Percentiles rank a stretch among this genome's conserved stretches.
These are phyloP conservation scores for Pogonomyrmex californicus DNA, from an alignment of 1,140 invertebrate species.

Conservation along the genomic window DNA sequence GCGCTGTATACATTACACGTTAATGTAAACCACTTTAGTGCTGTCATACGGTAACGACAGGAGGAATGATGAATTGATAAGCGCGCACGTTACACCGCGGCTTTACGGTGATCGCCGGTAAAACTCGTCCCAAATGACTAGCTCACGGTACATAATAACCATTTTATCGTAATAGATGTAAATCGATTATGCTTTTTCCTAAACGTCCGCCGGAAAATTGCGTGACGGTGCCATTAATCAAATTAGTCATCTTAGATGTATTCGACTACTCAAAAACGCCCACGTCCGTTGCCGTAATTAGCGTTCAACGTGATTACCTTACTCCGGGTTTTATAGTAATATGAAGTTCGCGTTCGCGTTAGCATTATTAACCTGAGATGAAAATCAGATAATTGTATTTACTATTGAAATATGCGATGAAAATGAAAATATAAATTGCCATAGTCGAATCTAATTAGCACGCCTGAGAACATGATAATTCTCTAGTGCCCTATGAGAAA, in stretches of 20 bases:
- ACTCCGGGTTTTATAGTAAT: neutral
- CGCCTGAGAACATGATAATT: conserved; percentile 20
- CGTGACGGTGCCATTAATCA: conserved; percentile 54
- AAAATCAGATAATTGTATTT: conserved; percentile 39
- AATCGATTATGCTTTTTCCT: conserved; percentile 59
- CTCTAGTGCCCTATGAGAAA: conserved; percentile 8
- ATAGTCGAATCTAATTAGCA: conserved; percentile 41
- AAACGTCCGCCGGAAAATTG: conserved; percentile 47
- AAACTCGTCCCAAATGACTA: conserved; percentile 58
- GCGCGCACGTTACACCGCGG: conserved; percentile 35
- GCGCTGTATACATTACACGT: conserved; percentile 60
- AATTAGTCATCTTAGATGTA: conserved; percentile 46
- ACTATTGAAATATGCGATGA: neutral
- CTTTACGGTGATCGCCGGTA: conserved; percentile 51
- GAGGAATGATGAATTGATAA: conserved; percentile 61
- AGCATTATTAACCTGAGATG: conserved; percentile 14
- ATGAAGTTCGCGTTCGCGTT: neutral
- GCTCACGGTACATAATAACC: conserved; percentile 61
- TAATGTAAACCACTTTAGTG: conserved; percentile 59
- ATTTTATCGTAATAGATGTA: conserved; percentile 63
- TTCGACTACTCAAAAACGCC: conserved; percentile 42
- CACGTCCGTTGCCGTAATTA: conserved; percentile 44
- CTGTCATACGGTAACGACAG: conserved; percentile 59
- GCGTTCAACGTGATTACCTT: conserved; percentile 21
- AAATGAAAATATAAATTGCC: conserved; percentile 28